phyloP scores from a whole-genome alignment of 2,888 invertebrate species.

The Nomada hirtipes region DNA sequence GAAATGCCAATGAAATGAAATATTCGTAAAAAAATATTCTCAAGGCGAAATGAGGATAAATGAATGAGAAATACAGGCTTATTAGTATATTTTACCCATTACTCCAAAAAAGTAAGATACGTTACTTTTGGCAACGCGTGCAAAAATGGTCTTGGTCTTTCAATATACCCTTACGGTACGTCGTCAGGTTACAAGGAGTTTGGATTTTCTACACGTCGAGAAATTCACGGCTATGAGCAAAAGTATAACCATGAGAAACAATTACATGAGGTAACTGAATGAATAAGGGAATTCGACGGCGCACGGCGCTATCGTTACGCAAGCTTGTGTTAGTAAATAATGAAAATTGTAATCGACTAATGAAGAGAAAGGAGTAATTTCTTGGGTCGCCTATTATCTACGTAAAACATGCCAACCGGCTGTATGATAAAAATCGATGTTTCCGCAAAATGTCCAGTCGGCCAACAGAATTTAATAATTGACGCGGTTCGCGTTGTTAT shows the following conservation, averaged over 20 bases:
- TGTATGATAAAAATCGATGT: constrained; percentile 46
- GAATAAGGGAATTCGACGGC: constrained; percentile 9
- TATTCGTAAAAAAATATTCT: too few species aligned
- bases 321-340: neutral
- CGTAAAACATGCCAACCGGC: neutral
- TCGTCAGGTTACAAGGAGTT: neutral
- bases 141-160: neutral
- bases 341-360: constrained; percentile 25
- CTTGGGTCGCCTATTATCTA: neutral
- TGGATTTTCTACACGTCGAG: neutral
- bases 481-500: neutral
- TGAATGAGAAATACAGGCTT: too few species aligned
- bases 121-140: neutral
- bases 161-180: neutral
- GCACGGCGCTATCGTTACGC: neutral
- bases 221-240: neutral
- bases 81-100: too few species aligned
- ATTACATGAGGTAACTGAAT: neutral
- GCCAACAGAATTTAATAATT: neutral
- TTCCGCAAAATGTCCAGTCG: neutral
- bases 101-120: too few species aligned
- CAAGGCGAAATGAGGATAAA: too few species aligned
- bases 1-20: too few species aligned
- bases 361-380: neutral
- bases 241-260: neutral